Evolutionary conservation across 2,797 vertebrate genomes (phyloP).

Genomic region (Neostethus bicornis): DNA sequence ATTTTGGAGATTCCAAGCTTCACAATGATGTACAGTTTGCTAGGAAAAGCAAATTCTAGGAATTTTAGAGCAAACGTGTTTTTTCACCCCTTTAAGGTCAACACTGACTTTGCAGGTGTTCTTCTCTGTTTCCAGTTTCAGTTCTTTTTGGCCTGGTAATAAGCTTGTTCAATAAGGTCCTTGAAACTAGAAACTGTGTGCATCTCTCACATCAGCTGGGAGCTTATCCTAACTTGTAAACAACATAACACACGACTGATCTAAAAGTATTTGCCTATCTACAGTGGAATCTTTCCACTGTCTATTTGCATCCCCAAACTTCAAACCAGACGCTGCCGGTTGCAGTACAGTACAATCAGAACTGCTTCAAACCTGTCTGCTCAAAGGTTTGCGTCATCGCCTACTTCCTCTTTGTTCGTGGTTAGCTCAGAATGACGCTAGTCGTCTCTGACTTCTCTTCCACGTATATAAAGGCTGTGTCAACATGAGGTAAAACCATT

Average conservation of each 20-base stretch:
- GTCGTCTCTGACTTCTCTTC: slow-evolving; percentile 14
- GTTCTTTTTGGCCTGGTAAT: too few species aligned
- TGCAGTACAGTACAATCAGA: slow-evolving; percentile 28
- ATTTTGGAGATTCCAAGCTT: too few species aligned
- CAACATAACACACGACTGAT: slow-evolving; percentile 1
- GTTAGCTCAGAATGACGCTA: slow-evolving; percentile 63
- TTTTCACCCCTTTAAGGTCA: too few species aligned
- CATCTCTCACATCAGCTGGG: too few species aligned
- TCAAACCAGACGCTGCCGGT: slow-evolving; percentile 45
- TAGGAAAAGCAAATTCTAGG: too few species aligned
- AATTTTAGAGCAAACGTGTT: too few species aligned
- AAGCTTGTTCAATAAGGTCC: too few species aligned
- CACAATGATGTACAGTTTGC: too few species aligned
- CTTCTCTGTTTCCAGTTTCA: too few species aligned
- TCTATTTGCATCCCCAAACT: slow-evolving; percentile 75
- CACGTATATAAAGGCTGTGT: slow-evolving; percentile 28
- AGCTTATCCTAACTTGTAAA: too few species aligned
- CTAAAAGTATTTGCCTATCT: slow-evolving; percentile 74
- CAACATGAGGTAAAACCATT: slow-evolving; percentile 14
- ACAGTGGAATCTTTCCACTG: slow-evolving; percentile 61
- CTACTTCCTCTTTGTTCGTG: slow-evolving; percentile 80
- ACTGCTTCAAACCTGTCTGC: slow-evolving; percentile 3
- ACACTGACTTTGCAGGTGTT: too few species aligned
- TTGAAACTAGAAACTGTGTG: too few species aligned
- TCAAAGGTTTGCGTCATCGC: slow-evolving; percentile 63